These are phyloP conservation scores for Sebastes schlegelii DNA, from an alignment of 2,113 vertebrate genomes.

Conservation along the genomic window DNA sequence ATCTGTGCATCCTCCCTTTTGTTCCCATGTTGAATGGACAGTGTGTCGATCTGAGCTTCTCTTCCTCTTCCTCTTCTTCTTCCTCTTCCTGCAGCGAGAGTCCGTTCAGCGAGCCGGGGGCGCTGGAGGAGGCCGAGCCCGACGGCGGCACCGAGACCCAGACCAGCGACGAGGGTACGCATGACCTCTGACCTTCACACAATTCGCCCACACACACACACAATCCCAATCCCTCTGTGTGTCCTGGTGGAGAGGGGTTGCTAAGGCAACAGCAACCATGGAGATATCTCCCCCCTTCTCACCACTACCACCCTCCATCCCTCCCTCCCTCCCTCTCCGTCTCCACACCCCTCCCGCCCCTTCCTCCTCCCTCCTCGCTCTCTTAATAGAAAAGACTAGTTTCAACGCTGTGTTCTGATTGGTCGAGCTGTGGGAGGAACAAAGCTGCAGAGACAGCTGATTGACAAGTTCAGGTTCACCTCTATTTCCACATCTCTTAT, in stretches of 20 bases:
- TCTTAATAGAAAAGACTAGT: slow-evolving; percentile 45
- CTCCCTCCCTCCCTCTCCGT: not conserved
- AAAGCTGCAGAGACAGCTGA: slow-evolving; percentile 49
- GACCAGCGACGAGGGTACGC: slow-evolving; percentile 96
- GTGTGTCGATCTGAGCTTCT: slow-evolving; percentile 18
- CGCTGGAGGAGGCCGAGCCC: slow-evolving; percentile 93
- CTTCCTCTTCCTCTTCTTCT: not conserved
- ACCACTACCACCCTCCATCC: slow-evolving; percentile 24
- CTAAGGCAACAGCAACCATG: slow-evolving; percentile 77
- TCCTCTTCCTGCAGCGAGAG: slow-evolving; percentile 88
- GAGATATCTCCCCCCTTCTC: slow-evolving; percentile 51
- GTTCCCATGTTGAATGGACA: slow-evolving; percentile 51
- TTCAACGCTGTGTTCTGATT: slow-evolving; percentile 46
- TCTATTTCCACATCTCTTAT: slow-evolving; percentile 40
- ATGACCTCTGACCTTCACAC: slow-evolving; percentile 70
- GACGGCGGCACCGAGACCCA: slow-evolving; percentile 94
- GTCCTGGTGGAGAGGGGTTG: slow-evolving; percentile 67
- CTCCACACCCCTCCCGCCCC: slow-evolving; percentile 26
- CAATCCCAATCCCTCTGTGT: slow-evolving; percentile 14
- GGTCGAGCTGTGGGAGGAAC: slow-evolving; percentile 34
- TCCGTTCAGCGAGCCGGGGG: slow-evolving; percentile 96
- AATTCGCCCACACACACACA: slow-evolving; percentile 29
- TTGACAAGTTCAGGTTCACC: slow-evolving; percentile 64
- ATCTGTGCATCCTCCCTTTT: slow-evolving; percentile 44
- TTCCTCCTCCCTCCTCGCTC: not conserved